These are phyloP conservation scores for Neoaliturus tenellus DNA, from an alignment of 2,888 invertebrate species.

Conservation along the genomic window DNA sequence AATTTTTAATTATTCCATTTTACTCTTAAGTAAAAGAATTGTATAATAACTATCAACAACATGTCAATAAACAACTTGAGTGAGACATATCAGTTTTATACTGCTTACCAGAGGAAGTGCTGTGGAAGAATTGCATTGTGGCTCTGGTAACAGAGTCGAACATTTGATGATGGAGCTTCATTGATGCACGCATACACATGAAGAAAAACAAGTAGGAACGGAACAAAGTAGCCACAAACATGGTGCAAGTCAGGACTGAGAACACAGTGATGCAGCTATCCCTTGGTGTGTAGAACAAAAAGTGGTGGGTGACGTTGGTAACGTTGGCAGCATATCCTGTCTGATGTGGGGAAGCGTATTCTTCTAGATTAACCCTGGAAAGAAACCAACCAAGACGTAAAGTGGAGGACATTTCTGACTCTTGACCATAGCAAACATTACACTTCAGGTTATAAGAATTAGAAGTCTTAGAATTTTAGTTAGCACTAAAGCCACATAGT, in stretches of 20 bases:
- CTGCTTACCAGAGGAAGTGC: constrained; percentile 84
- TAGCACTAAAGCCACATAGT: no score
- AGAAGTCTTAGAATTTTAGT: no score
- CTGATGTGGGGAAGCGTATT: constrained; percentile 55
- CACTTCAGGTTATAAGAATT: no score
- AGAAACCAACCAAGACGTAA: no score
- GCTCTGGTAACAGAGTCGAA: constrained; percentile 88
- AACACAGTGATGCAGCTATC: constrained; percentile 76
- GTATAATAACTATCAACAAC: no score
- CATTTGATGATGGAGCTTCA: constrained; percentile 89
- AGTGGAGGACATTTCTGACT: no score
- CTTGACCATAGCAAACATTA: no score
- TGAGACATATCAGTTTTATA: no score
- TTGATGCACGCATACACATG: constrained; percentile 87
- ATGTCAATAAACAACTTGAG: no score
- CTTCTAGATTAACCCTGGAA: constrained; percentile 78
- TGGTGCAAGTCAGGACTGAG: constrained; percentile 74
- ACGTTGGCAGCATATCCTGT: background rate
- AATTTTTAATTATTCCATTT: background rate
- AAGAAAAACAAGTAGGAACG: constrained; percentile 83
- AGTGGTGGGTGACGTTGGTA: background rate
- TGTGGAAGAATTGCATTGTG: constrained; percentile 91
- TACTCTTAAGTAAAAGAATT: background rate
- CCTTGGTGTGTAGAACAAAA: constrained; percentile 32
- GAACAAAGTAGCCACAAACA: constrained; percentile 75